Percentiles rank a stretch among this genome's conserved stretches.
phyloP scores from a whole-genome alignment of 2,888 invertebrate genomes.

The Rhorus exstirpatorius region DNA sequence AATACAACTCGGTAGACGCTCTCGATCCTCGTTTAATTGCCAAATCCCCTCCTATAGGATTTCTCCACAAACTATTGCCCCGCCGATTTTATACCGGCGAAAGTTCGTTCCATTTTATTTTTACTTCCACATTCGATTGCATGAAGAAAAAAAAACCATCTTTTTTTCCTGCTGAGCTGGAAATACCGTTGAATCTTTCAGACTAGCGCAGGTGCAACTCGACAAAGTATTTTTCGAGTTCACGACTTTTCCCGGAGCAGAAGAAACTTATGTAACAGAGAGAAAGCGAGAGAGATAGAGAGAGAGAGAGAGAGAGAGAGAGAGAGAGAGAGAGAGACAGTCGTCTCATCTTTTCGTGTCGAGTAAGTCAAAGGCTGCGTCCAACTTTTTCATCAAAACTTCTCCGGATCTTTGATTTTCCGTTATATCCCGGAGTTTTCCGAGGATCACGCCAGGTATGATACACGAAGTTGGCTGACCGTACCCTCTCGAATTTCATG shows the following conservation, averaged over 20 bases:
- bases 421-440: conserved; percentile 31
- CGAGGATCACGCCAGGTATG: conserved; percentile 6
- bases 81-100: conserved; percentile 3
- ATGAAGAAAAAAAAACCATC: neutral
- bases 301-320: conserved; percentile 13
- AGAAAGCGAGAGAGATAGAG: neutral
- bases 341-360: conserved; percentile 47
- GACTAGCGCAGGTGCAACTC: conserved; percentile 37
- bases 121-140: neutral
- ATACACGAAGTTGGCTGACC: conserved; percentile 40
- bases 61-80: conserved; percentile 1
- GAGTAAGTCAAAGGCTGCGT: conserved; percentile 57
- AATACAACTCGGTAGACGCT: conserved; percentile 34
- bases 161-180: conserved; percentile 6
- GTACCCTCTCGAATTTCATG: conserved; percentile 2
- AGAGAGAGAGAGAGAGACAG: neutral
- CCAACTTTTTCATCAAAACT: conserved; percentile 82
- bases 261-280: conserved; percentile 23
- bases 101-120: conserved; percentile 11
- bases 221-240: conserved; percentile 48
- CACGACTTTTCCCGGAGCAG: conserved; percentile 34
- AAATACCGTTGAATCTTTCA: neutral
- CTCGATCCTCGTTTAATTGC: conserved; percentile 60
- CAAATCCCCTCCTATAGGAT: conserved; percentile 14
- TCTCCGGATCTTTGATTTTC: conserved; percentile 75